Percentiles rank a stretch among this genome's conserved stretches.
Evolutionary conservation across 1,140 invertebrate genomes (phyloP).

Genomic region (Zaprionus davidi): DNA sequence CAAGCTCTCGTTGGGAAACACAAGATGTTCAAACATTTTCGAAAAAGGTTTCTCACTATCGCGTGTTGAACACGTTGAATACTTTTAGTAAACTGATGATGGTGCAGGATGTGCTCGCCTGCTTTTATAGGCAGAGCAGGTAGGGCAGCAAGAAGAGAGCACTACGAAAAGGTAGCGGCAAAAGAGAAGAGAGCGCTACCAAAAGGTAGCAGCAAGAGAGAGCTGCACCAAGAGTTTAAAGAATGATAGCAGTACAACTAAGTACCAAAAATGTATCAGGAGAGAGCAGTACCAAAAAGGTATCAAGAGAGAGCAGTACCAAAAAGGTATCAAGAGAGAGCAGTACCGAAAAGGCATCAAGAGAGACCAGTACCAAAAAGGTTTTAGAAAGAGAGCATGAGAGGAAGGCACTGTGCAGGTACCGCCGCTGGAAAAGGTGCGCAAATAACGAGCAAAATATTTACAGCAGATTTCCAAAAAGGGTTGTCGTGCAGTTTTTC

Average conservation of each 20-base stretch:
- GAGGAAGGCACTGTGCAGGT: neutral
- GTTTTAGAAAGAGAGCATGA: too few relatives aligned
- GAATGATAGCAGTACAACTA: neutral
- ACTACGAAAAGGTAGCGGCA: neutral
- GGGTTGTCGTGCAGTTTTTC: slow-evolving; percentile 15
- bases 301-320: too few relatives aligned
- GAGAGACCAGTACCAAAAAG: too few relatives aligned
- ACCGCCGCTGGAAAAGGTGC: neutral
- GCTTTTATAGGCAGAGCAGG: slow-evolving; percentile 64
- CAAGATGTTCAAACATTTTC: slow-evolving; percentile 73
- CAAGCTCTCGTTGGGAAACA: slow-evolving; percentile 68
- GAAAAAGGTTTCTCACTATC: slow-evolving; percentile 8
- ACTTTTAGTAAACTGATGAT: slow-evolving; percentile 68
- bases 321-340: too few relatives aligned
- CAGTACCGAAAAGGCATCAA: too few relatives aligned
- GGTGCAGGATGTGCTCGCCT: neutral
- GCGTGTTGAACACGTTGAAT: slow-evolving; percentile 73
- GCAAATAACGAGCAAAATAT: slow-evolving; percentile 53
- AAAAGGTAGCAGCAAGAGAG: neutral
- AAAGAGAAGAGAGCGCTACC: neutral
- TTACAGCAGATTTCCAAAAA: slow-evolving; percentile 49
- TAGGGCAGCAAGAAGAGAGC: slow-evolving; percentile 5
- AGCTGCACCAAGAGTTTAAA: neutral
- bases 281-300: too few relatives aligned
- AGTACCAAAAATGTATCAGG: too few relatives aligned